These are phyloP conservation scores for Leptinotarsa rubiginosa DNA, from an alignment of 2,888 invertebrate species.

Conservation along the genomic window DNA sequence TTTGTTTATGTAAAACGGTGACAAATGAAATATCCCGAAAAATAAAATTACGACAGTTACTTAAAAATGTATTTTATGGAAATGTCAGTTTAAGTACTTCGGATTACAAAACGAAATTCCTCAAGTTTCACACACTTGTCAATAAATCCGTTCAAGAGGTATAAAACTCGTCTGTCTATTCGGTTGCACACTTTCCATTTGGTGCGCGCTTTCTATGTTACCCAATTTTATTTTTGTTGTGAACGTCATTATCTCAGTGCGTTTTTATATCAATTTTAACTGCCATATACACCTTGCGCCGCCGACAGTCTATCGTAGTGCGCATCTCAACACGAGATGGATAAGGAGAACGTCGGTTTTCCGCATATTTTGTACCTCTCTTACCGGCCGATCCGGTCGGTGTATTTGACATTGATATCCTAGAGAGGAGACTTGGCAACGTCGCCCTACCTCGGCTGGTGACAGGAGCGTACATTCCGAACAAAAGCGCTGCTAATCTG, in stretches of 20 bases:
- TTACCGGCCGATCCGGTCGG: neutral
- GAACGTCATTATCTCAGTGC: neutral
- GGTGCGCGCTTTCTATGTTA: constrained; percentile 33
- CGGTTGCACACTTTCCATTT: constrained; percentile 30
- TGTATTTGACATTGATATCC: constrained; percentile 22
- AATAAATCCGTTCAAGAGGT: constrained; percentile 1
- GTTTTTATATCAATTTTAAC: constrained; percentile 13
- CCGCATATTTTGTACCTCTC: constrained; percentile 25
- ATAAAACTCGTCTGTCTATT: neutral
- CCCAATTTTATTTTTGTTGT: constrained; percentile 29
- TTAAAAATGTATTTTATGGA: neutral
- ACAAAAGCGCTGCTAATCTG: constrained; percentile 53
- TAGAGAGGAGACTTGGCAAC: constrained; percentile 55
- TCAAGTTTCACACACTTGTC: constrained; percentile 17
- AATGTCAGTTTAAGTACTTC: constrained; percentile 21
- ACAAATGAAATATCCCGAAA: too few relatives aligned
- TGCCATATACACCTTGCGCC: neutral
- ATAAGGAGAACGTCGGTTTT: constrained; percentile 26
- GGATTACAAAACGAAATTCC: constrained; percentile 29
- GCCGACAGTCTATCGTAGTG: neutral
- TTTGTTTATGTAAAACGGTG: too few relatives aligned
- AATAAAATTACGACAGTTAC: too few relatives aligned
- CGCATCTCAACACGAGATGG: constrained; percentile 22
- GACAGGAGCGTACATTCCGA: constrained; percentile 58
- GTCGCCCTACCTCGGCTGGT: constrained; percentile 54